These are phyloP conservation scores for Nomada flava DNA, from an alignment of 2,888 invertebrate genomes.

Conservation along the genomic window DNA sequence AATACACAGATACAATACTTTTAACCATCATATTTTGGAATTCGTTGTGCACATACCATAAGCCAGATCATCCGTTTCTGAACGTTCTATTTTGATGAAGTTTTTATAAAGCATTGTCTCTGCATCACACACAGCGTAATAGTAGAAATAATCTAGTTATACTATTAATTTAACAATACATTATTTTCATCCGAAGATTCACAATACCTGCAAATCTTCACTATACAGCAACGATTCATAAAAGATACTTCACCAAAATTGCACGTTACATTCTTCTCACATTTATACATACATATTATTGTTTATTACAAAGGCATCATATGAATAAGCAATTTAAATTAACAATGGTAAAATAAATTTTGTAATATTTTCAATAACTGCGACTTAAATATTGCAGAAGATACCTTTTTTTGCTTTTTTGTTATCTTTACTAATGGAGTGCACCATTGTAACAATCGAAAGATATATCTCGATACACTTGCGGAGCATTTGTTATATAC, in stretches of 20 bases:
- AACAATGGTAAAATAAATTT: slow-evolving; percentile 72
- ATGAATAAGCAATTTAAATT: slow-evolving; percentile 72
- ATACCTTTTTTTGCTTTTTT: slow-evolving; percentile 32
- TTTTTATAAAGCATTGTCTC: slow-evolving; percentile 61
- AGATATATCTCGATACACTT: slow-evolving; percentile 64
- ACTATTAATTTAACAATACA: slow-evolving; percentile 66
- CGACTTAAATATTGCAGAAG: slow-evolving; percentile 64
- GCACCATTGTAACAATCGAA: slow-evolving; percentile 67
- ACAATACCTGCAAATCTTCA: slow-evolving; percentile 54
- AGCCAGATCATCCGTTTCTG: slow-evolving; percentile 53
- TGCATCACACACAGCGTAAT: slow-evolving; percentile 50
- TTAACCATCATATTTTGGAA: slow-evolving; percentile 64
- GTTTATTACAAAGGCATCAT: slow-evolving; percentile 74
- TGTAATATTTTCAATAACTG: slow-evolving; percentile 64
- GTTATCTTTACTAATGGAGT: slow-evolving; percentile 55
- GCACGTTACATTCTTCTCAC: slow-evolving; percentile 72
- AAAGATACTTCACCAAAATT: slow-evolving; percentile 73
- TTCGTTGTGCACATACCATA: slow-evolving; percentile 73
- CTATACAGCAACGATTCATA: slow-evolving; percentile 62
- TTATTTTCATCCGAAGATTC: slow-evolving; percentile 50
- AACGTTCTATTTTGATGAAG: slow-evolving; percentile 73
- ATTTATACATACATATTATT: slow-evolving; percentile 72
- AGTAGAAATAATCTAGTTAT: slow-evolving; percentile 63
- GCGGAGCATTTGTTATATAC: slow-evolving; percentile 72
- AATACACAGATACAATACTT: slow-evolving; percentile 73